Conservation (phyloP, 2,113 vertebrate genomes). For the Cisticola juncidis region DNA sequence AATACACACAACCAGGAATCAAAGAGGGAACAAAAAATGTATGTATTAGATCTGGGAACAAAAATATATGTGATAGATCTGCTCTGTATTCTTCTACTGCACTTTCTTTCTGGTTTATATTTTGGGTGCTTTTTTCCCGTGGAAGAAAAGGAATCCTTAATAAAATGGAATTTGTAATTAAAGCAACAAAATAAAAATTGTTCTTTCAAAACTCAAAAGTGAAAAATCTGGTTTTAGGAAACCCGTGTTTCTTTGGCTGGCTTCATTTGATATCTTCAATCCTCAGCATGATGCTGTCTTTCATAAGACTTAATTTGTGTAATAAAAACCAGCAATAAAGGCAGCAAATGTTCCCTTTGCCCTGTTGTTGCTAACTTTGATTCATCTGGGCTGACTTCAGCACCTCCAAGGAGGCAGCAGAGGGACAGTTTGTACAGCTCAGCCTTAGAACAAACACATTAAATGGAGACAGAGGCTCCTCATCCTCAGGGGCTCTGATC, state of each 20-base stretch:
- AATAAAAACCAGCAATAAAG: constrained; percentile 40
- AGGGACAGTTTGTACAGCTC: constrained; percentile 6
- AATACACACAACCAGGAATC: not conserved
- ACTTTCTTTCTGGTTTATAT: constrained; percentile 6
- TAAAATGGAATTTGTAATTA: constrained; percentile 25
- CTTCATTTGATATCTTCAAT: constrained; percentile 38
- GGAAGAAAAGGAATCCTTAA: not conserved
- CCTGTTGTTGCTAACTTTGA: not conserved
- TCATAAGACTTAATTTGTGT: constrained; percentile 40
- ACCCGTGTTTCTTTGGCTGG: not conserved
- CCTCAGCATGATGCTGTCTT: constrained; percentile 46
- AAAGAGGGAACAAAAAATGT: not conserved
- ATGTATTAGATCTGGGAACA: not conserved
- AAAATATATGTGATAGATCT: not conserved
- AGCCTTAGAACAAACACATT: not conserved
- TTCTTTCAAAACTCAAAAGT: not conserved
- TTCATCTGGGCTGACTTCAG: constrained; percentile 47
- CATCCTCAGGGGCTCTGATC: not conserved
- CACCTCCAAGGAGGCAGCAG: constrained; percentile 31
- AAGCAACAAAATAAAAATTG: constrained; percentile 6
- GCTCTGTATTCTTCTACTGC: not conserved
- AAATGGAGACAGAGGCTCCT: not conserved
- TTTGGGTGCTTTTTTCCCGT: not conserved
- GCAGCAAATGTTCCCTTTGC: constrained; percentile 26
- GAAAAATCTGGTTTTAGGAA: constrained; percentile 11